Percentiles rank a stretch among this genome's conserved stretches.
phyloP scores from a whole-genome alignment of 1,140 invertebrate genomes.

The Drosophila chauvacae region DNA sequence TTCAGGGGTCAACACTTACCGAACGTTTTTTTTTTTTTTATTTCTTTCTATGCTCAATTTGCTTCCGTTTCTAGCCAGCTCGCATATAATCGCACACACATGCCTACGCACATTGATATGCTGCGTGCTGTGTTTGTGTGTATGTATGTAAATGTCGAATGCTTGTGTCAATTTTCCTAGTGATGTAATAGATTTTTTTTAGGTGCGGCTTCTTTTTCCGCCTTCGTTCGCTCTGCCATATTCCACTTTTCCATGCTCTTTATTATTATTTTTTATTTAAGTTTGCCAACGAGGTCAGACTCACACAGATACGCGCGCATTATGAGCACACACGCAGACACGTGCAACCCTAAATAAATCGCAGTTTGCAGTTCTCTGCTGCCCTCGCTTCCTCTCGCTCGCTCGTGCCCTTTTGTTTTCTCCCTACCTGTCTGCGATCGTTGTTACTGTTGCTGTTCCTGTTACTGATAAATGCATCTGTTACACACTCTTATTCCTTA shows the following conservation, averaged over 20 bases:
- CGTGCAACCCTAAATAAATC: conserved; percentile 48
- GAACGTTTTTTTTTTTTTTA: conserved; percentile 5
- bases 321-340: conserved; percentile 18
- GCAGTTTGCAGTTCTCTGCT: conserved; percentile 40
- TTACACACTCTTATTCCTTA: conserved; percentile 22
- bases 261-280: conserved; percentile 33
- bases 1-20: conserved; percentile 12
- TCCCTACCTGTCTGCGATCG: conserved; percentile 47
- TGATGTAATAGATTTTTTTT: conserved; percentile 74
- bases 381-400: not conserved
- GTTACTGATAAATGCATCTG: conserved; percentile 42
- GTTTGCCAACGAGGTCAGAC: conserved; percentile 63
- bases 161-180: conserved; percentile 70
- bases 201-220: conserved; percentile 66
- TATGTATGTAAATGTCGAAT: conserved; percentile 40
- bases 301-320: conserved; percentile 27
- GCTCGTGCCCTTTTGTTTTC: conserved; percentile 8
- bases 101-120: conserved; percentile 13
- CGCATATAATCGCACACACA: conserved; percentile 4
- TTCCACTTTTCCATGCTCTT: conserved; percentile 40
- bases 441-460: conserved; percentile 11
- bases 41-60: conserved; percentile 32
- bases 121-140: conserved; percentile 1
- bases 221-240: conserved; percentile 28
- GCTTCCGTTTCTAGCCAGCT: conserved; percentile 23